Evolutionary conservation across 2,888 invertebrate species (phyloP), one percentile per base, ranked within the genome.

Genomic region (Xestobium rufovillosum): DNA sequence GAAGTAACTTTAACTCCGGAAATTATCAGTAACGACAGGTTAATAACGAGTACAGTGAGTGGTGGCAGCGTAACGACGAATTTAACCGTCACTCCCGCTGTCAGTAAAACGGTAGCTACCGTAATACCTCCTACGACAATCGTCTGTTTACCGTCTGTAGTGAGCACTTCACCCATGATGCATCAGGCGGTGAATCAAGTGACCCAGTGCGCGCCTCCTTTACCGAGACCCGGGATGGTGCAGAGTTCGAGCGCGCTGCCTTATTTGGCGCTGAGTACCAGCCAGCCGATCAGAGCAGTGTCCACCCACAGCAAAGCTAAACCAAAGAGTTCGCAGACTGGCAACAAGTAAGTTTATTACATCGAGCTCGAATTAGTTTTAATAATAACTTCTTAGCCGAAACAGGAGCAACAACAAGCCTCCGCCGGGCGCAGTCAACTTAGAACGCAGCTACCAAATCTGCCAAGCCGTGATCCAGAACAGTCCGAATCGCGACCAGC

Each of bases 361-460:
- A n/a, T n/a, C n/a, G n/a, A n/a, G n/a, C n/a, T n/a, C n/a, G n/a
- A n/a, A n/a, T n/a, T n/a, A n/a, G n/a, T n/a, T 19, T 19, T 19
- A 19, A n/a, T 19, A 19, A 19, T 19, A 19, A 19, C n/a, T 19
- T 19, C 6, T n/a, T 19, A 69, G 35, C 55, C 68, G 75, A 36
- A 73, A 69, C 50, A 69, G 76, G 31, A 74, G 72, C 48, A 55
- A 53, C 17, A 83, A 80, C 54, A 83, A 83, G 61, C 79, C 87
- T 42, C 89, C 90, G 1, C 90, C 89, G 0, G 90, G 90, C 2
- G 87, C 87, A 3, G 88, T 94, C 19, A 94, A 95, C 67, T 68
- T 94, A 36, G 92, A 94, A 61, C 76, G 95, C 38, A 94, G 94
- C 60, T 90, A 92, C 65, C 92, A 94, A 68, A 95, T 95, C 53